Percentiles rank a stretch among this genome's conserved stretches.
Conservation (phyloP, 2,888 invertebrate species). For the Lasioglossum calceatum region DNA sequence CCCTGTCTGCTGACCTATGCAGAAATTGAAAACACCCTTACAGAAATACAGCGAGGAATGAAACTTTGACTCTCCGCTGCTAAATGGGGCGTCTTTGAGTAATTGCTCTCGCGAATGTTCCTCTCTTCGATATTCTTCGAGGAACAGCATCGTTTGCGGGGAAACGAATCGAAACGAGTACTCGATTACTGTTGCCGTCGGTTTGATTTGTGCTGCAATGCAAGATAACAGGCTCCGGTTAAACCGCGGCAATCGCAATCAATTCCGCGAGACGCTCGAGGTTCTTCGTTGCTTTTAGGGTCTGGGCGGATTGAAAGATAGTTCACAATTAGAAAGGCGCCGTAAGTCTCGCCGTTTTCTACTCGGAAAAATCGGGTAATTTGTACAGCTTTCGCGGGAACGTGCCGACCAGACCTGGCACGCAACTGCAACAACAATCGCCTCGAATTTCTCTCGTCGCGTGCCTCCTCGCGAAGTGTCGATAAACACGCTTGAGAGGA, state of each 20-base stretch:
- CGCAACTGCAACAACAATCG: constrained; percentile 2
- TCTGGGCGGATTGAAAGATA: background rate
- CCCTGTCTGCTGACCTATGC: background rate
- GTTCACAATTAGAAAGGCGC: constrained; percentile 5
- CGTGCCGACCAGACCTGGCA: background rate
- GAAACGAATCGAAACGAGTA: constrained; percentile 10
- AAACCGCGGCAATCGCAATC: constrained; percentile 42
- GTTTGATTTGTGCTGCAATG: constrained; percentile 32
- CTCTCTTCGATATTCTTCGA: background rate
- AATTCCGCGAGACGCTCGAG: constrained; percentile 29
- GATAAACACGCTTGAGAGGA: background rate
- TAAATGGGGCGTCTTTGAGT: background rate
- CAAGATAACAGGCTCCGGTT: constrained; percentile 30
- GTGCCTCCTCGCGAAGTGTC: background rate
- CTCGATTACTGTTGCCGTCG: constrained; percentile 20
- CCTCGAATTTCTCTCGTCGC: background rate
- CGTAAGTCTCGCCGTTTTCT: background rate
- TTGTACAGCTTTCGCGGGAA: constrained; percentile 57
- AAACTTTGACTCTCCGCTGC: background rate
- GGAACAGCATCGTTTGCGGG: background rate
- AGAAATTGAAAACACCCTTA: background rate
- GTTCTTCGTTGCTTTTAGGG: background rate
- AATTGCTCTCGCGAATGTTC: background rate
- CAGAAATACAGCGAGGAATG: background rate
- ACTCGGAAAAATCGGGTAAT: constrained; percentile 53